Evolutionary conservation across 2,888 invertebrate species (phyloP), one percentile per base, ranked within the genome.

Genomic region (Actias luna): DNA sequence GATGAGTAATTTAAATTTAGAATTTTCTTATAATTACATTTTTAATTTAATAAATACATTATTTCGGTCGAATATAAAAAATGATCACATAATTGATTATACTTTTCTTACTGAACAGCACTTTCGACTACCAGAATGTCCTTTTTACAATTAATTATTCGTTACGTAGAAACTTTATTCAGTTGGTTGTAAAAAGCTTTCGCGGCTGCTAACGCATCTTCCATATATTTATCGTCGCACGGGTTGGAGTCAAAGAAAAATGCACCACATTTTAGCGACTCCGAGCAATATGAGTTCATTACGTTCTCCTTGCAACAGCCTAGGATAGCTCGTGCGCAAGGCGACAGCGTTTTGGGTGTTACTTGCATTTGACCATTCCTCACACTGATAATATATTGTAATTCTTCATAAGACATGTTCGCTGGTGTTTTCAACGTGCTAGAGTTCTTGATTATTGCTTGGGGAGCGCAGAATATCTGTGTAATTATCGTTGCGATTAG

Each of bases 241-340:
- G 96, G 96, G 77, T 95, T 95, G 65, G 93, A 95, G 68, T 95
- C 96, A 93, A 96, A 96, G 85, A 96, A 96, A 60, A 94, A 94
- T 0, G 96, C 96, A 0, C 94, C 94, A 78, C 97, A 97, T 8
- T 95, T 94, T 62, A 95, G 84, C 10, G 93, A 87, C 81, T 96
- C 96, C 66, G 97, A 97, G 79, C 97, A 97, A 2, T 92, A 84
- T 60, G 94, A 84, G 16, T 88, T 82, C 64, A 85, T 86, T n/a
- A 85, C 85, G 31, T 82, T 80, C 0, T 86, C 83, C 1, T 94
- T 89, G 75, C 97, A 97, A 77, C 97, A 97, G 1, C 95, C 94
- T 7, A 96, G 87, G 60, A 97, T 95, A 0, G 97, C 97, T 94
- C 96, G 95, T 0, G 95, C 94, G 74, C 97, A 97, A 0, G 93